phyloP scores from a whole-genome alignment of 2,888 invertebrate genomes.

The Drosophila imparisetae region DNA sequence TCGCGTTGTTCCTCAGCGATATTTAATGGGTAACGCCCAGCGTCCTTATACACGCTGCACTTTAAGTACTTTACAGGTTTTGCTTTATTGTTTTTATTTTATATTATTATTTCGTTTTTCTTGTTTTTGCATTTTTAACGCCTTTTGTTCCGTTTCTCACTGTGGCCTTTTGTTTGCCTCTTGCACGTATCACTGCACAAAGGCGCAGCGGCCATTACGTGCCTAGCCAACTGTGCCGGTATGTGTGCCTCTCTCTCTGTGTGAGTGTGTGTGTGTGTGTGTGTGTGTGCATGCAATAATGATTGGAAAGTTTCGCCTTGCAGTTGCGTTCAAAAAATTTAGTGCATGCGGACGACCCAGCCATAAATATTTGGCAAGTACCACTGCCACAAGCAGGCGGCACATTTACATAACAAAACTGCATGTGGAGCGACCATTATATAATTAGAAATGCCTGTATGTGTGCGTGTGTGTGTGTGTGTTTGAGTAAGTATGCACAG shows the following conservation, averaged over 20 bases:
- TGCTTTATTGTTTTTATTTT: conserved; percentile 14
- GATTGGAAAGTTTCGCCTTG: conserved; percentile 75
- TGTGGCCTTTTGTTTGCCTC: conserved; percentile 57
- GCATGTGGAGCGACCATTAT: conserved; percentile 76
- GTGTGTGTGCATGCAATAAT: conserved; percentile 63
- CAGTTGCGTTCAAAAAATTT: conserved; percentile 66
- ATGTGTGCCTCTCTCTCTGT: conserved; percentile 25
- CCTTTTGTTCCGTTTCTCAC: conserved; percentile 63
- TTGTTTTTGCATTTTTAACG: conserved; percentile 49
- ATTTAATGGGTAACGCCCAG: conserved; percentile 44
- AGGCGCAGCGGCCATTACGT: conserved; percentile 74
- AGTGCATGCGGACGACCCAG: conserved; percentile 65
- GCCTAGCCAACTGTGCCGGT: conserved; percentile 66
- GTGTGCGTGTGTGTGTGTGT: conserved; percentile 6
- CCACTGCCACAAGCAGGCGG: conserved; percentile 43
- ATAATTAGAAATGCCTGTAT: conserved; percentile 75
- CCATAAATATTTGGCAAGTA: conserved; percentile 73
- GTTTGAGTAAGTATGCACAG: conserved; percentile 8
- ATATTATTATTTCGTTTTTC: conserved; percentile 8
- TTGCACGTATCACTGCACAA: conserved; percentile 77
- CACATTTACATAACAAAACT: conserved; percentile 79
- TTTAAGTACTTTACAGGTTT: conserved; percentile 52
- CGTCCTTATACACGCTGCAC: conserved; percentile 11
- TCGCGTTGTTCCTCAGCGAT: conserved; percentile 1
- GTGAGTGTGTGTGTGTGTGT: conserved; percentile 30